phyloP scores from a whole-genome alignment of 35 echinoderm and acorn worm genomes.

The Eucidaris tribuloides region DNA sequence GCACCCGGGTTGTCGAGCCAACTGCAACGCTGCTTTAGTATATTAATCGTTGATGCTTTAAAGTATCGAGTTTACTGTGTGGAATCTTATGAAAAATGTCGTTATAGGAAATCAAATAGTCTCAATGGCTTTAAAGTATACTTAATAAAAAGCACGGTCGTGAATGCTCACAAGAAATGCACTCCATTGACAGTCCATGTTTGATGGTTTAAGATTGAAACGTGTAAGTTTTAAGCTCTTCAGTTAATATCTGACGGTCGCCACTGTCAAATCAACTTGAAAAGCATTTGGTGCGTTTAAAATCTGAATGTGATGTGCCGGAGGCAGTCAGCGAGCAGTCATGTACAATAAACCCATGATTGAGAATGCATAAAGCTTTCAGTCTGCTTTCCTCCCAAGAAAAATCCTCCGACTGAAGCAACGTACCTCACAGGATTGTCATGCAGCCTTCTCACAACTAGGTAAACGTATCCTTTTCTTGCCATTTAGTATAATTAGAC shows the following conservation, averaged over 20 bases:
- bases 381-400: slow-evolving; percentile 81
- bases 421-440: slow-evolving; percentile 77
- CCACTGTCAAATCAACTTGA: slow-evolving; percentile 62
- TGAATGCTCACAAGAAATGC: too few relatives aligned
- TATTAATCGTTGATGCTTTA: too few relatives aligned
- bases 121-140: too few relatives aligned
- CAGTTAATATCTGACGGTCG: background rate
- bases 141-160: too few relatives aligned
- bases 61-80: too few relatives aligned
- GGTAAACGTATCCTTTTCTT: slow-evolving; percentile 70
- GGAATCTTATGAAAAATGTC: too few relatives aligned
- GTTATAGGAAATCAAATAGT: too few relatives aligned
- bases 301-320: slow-evolving; percentile 77
- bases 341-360: slow-evolving; percentile 69
- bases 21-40: too few relatives aligned
- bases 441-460: slow-evolving; percentile 82
- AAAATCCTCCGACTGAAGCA: slow-evolving; percentile 83
- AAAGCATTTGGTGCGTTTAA: slow-evolving; percentile 93
- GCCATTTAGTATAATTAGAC: too few relatives aligned
- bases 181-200: too few relatives aligned
- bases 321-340: slow-evolving; percentile 38
- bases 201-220: background rate
- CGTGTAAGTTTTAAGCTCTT: background rate
- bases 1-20: too few relatives aligned
- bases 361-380: slow-evolving; percentile 64